Conservation (phyloP, 37 sponge, comb jelly and placozoan species). For the Axinella damicornis region DNA sequence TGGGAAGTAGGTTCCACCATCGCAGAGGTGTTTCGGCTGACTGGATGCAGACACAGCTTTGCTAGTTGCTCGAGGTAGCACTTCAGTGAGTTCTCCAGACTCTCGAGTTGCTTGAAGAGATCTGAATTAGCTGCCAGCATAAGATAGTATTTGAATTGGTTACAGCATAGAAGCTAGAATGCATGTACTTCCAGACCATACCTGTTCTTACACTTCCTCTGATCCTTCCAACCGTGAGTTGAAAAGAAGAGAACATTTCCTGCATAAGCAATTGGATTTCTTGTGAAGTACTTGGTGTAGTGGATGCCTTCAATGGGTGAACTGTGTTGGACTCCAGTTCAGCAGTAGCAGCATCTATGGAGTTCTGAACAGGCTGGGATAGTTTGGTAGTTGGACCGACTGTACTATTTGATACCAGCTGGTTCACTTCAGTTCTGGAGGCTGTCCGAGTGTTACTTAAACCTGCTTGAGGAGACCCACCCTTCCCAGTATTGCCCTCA, state of each 20-base stretch:
- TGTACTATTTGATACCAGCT: too few relatives aligned
- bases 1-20: background rate
- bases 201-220: background rate
- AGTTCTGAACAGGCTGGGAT: too few relatives aligned
- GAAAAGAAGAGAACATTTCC: background rate
- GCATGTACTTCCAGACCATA: background rate
- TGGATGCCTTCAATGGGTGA: background rate
- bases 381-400: too few relatives aligned
- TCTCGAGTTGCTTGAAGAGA: slow-evolving; percentile 7
- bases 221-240: background rate
- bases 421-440: too few relatives aligned
- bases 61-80: background rate
- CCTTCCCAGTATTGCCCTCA: too few relatives aligned
- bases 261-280: background rate
- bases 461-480: too few relatives aligned
- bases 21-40: background rate
- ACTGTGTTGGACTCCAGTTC: too few relatives aligned
- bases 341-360: too few relatives aligned
- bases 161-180: too few relatives aligned
- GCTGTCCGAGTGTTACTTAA: too few relatives aligned
- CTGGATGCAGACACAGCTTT: background rate
- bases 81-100: background rate
- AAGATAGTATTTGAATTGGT: background rate
- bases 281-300: background rate
- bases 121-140: background rate